phyloP scores from a whole-genome alignment of 1,140 invertebrate genomes.

The Bilobella aurantiaca region DNA sequence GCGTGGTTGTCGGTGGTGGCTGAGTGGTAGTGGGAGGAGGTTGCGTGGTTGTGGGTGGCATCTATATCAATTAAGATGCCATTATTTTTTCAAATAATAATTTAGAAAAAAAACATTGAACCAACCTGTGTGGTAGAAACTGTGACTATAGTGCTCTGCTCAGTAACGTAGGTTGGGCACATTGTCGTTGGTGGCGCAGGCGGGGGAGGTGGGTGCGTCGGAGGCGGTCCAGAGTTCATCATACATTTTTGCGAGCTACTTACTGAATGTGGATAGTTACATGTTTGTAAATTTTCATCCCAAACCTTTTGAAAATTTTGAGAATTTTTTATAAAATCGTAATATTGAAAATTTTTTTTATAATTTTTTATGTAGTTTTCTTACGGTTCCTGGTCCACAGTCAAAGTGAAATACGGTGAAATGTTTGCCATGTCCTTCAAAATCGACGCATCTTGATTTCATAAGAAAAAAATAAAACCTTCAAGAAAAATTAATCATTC shows the following conservation, averaged over 20 bases:
- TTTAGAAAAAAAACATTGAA: neutral
- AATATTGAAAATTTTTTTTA: neutral
- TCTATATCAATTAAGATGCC: neutral
- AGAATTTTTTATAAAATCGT: neutral
- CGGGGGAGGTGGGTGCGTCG: constrained; percentile 2
- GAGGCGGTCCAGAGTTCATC: constrained; percentile 3
- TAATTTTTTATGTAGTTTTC: neutral
- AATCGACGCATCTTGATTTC: constrained; percentile 44
- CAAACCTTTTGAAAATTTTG: neutral
- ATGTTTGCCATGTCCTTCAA: constrained; percentile 47
- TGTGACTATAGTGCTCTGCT: constrained; percentile 11
- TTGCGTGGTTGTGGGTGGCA: constrained; percentile 13
- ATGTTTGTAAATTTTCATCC: constrained; percentile 42
- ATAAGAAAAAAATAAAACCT: constrained; percentile 24
- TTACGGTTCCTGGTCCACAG: constrained; percentile 39
- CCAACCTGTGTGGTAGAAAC: constrained; percentile 8
- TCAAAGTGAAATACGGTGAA: constrained; percentile 45
- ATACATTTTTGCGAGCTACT: constrained; percentile 22
- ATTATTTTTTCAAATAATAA: constrained; percentile 12
- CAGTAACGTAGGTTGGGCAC: constrained; percentile 25
- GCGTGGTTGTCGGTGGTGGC: constrained; percentile 12
- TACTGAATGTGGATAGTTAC: constrained; percentile 45
- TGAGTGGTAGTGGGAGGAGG: constrained; percentile 11
- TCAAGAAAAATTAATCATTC: neutral
- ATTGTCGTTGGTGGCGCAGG: constrained; percentile 18